Evolutionary conservation across 35 echinoderm and acorn worm genomes (phyloP), one percentile per base, ranked within the genome.

Genomic region (Diadema setosum): DNA sequence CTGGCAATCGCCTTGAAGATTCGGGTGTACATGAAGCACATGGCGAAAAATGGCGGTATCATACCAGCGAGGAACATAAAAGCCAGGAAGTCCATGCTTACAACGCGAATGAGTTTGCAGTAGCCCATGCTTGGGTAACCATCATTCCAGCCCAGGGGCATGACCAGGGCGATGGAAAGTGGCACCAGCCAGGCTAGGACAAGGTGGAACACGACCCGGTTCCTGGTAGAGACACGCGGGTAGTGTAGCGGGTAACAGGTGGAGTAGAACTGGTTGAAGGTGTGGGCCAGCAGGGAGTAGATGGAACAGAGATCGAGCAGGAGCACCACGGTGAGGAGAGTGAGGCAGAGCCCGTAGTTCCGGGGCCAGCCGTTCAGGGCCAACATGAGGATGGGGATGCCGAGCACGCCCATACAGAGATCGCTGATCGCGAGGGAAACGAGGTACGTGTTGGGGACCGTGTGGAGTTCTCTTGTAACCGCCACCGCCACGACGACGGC

Each of bases 71-170:
- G 75, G 46, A 89, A 93, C 31, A 93, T 41, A 31, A 75, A 65
- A 11, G 91, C 46, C 45, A 89, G 45, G 78, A 83, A 93, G 32
- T 88, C 49, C 80, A 88, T 83, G 21, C 91, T 93, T 27, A 88
- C 91, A 36, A 93, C 82, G 40, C 78, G 63, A 0, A 81, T 45
- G 41, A 93, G 82, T 23, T 20, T 73, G 58, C 91, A 93, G 6
- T 43, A 41, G 1, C 46, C 82, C 45, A 37, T 55, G 5, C 41
- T 39, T 26, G 87, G 76, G 18, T 88, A 39, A 20, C 44, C 83
- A 23, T 85, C 83, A 52, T 93, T 87, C 91, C 91, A 93, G 21
- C 91, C 91, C 12, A 88, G 48, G 8, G 85, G 91, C 45, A 93
- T 87, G 36, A 87, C 29, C 7, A 76, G 5, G 44, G 86, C 50